These are phyloP conservation scores for Kradibia gibbosae DNA, from an alignment of 1,140 invertebrate genomes.

Conservation along the genomic window DNA sequence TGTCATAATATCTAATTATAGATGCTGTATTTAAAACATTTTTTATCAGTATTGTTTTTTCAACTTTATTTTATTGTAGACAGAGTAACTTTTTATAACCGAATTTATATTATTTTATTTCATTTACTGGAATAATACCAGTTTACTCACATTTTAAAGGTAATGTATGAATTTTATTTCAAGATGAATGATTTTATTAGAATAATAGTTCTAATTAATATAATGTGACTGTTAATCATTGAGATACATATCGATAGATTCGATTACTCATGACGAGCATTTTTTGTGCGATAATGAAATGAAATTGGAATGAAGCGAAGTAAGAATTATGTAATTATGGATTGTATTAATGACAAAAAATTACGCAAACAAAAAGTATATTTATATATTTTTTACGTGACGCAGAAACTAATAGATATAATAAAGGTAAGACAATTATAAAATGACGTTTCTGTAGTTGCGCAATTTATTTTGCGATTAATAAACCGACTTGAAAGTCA, in stretches of 20 bases:
- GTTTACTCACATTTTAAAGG: neutral
- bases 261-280: neutral
- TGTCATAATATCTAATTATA: constrained; percentile 4
- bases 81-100: constrained; percentile 1
- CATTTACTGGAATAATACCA: constrained; percentile 26
- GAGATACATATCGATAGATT: neutral
- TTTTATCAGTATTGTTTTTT: constrained; percentile 47
- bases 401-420: constrained; percentile 19
- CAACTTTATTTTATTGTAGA: constrained; percentile 37
- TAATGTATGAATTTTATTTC: neutral
- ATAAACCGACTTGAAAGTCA: neutral
- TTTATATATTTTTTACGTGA: constrained; percentile 45
- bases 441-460: neutral
- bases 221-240: neutral
- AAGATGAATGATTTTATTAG: neutral
- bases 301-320: neutral
- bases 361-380: constrained; percentile 9
- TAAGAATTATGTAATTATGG: constrained; percentile 24
- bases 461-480: constrained; percentile 4
- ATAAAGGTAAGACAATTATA: constrained; percentile 5
- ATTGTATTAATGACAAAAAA: neutral
- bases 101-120: constrained; percentile 30
- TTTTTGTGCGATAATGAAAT: neutral
- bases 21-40: constrained; percentile 37
- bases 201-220: constrained; percentile 1